These are phyloP conservation scores for Rhinoderma darwinii DNA, from an alignment of 2,113 vertebrate species.

Conservation along the genomic window DNA sequence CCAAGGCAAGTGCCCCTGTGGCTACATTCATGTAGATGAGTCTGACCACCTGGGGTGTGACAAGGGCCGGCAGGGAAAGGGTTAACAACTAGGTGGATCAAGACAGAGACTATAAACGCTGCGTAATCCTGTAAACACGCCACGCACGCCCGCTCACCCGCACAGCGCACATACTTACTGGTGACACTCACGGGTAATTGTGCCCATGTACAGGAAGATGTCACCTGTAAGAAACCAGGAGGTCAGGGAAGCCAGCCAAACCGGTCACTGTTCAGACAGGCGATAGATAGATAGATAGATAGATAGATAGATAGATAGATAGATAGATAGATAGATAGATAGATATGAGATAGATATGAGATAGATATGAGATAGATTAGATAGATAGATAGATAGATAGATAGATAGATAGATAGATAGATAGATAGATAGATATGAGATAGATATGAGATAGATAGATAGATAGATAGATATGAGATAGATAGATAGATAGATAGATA, in stretches of 20 bases:
- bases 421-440: background rate
- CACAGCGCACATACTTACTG: background rate
- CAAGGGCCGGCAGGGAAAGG: background rate
- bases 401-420: background rate
- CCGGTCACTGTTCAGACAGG: background rate
- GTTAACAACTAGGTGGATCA: background rate
- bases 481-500: no score
- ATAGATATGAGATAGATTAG: no score
- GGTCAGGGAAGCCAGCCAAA: background rate
- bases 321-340: background rate
- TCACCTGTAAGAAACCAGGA: background rate
- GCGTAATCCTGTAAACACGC: background rate
- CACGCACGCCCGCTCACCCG: background rate
- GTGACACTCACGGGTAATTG: background rate
- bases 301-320: no score
- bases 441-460: background rate
- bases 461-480: no score
- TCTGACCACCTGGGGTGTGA: background rate
- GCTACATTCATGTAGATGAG: no score
- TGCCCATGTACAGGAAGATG: no score
- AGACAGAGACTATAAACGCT: background rate
- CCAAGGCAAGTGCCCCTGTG: no score
- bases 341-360: background rate
- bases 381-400: no score
- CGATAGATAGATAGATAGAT: background rate